Percentiles rank a stretch among this genome's conserved stretches.
Conservation (phyloP, 2,113 vertebrate species). For the Oceanites oceanicus region DNA sequence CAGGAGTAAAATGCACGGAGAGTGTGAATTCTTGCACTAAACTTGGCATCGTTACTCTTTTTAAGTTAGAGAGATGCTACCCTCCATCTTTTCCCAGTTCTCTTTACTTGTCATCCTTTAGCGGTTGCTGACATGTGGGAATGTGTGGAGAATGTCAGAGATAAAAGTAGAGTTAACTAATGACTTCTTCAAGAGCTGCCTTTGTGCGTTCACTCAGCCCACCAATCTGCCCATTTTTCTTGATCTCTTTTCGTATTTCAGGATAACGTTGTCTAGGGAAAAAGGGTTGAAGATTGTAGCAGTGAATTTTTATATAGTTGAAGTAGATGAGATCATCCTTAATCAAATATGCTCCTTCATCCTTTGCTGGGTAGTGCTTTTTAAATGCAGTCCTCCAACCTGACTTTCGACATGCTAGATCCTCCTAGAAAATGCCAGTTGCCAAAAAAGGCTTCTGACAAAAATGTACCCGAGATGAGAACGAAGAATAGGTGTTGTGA, state of each 20-base stretch:
- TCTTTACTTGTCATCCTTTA: background rate
- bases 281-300: background rate
- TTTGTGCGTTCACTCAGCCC: slow-evolving; percentile 14
- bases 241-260: background rate
- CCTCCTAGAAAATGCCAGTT: background rate
- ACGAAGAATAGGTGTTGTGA: background rate
- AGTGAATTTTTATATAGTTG: background rate
- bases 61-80: background rate
- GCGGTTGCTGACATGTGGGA: background rate
- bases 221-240: slow-evolving; percentile 3
- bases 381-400: background rate
- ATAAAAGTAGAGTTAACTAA: slow-evolving; percentile 32
- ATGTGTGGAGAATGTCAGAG: background rate
- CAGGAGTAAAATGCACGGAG: background rate
- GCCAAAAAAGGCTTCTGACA: background rate
- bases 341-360: slow-evolving; percentile 24
- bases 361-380: slow-evolving; percentile 11
- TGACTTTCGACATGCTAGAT: background rate
- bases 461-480: background rate
- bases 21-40: background rate
- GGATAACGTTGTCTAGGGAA: slow-evolving; percentile 1
- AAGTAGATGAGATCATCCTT: slow-evolving; percentile 46
- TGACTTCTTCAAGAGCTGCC: background rate
- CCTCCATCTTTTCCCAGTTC: background rate
- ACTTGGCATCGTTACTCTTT: background rate